These are phyloP conservation scores for Phylloscopus whistleri DNA, from an alignment of 2,113 vertebrate species.

Conservation along the genomic window DNA sequence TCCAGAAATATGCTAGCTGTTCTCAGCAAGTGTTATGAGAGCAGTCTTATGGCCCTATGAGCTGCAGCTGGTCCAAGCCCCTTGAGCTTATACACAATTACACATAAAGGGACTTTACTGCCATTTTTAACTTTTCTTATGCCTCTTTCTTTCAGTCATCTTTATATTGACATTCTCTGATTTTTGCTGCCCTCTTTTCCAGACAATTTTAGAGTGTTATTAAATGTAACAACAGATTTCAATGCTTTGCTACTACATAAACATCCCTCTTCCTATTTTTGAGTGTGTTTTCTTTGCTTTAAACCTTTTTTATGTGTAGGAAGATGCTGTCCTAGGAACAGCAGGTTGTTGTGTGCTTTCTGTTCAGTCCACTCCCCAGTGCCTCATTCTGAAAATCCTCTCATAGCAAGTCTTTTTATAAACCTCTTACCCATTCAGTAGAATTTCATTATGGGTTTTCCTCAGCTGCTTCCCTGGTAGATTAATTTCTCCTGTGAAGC, in stretches of 20 bases:
- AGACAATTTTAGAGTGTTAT: background rate
- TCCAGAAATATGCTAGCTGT: background rate
- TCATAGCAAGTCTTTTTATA: background rate
- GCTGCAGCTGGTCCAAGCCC: background rate
- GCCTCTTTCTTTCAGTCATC: background rate
- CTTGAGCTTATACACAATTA: background rate
- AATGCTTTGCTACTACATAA: background rate
- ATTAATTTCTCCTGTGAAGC: background rate
- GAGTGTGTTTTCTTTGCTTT: background rate
- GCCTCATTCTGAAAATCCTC: background rate
- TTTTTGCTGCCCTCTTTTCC: background rate
- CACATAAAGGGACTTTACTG: background rate
- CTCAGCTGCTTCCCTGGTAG: background rate
- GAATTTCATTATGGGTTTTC: background rate
- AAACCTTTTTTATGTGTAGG: background rate
- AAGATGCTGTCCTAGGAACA: background rate
- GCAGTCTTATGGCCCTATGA: background rate
- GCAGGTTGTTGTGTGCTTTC: background rate
- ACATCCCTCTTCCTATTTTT: background rate
- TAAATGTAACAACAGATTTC: background rate
- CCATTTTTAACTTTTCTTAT: background rate
- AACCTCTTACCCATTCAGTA: constrained; percentile 45
- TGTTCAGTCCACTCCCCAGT: background rate
- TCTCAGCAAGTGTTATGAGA: background rate
- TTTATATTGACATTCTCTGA: background rate